Conservation (phyloP, 2,888 invertebrate species). For the Mesopsocus fuscifrons region DNA sequence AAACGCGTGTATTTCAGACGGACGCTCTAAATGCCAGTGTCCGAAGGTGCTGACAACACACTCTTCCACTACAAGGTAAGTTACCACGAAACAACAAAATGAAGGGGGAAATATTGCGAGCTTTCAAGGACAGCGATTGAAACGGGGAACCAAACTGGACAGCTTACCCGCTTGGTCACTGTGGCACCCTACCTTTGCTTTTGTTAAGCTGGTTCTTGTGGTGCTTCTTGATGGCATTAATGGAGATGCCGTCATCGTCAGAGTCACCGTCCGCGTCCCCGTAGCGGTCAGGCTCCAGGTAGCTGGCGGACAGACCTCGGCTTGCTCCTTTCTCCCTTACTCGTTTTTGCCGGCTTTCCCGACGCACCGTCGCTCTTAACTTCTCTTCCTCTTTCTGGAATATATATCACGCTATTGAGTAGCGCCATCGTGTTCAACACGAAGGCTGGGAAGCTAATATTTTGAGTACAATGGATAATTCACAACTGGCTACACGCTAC, state of each 20-base stretch:
- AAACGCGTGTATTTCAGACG: too few relatives aligned
- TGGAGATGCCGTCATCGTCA: constrained; percentile 86
- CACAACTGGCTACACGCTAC: too few relatives aligned
- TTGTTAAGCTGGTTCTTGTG: constrained; percentile 42
- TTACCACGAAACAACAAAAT: too few relatives aligned
- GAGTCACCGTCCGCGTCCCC: constrained; percentile 65
- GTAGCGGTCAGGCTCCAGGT: constrained; percentile 35
- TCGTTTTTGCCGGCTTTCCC: constrained; percentile 39
- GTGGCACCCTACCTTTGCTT: constrained; percentile 27
- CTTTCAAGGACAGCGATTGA: not conserved
- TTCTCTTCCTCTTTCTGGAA: constrained; percentile 89
- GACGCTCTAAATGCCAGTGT: too few relatives aligned
- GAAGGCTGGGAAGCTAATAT: too few relatives aligned
- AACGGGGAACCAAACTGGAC: too few relatives aligned
- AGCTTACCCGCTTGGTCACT: too few relatives aligned
- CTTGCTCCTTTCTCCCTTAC: constrained; percentile 30
- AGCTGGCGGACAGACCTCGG: constrained; percentile 29
- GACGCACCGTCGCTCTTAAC: constrained; percentile 67
- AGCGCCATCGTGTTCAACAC: too few relatives aligned
- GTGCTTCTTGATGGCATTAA: constrained; percentile 87
- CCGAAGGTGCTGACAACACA: too few relatives aligned
- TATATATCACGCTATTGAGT: too few relatives aligned
- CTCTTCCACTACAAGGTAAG: too few relatives aligned
- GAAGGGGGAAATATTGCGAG: not conserved
- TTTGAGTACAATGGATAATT: too few relatives aligned